These are phyloP conservation scores for Sebastes oblongus DNA, from an alignment of 2,797 vertebrate species.

Conservation along the genomic window DNA sequence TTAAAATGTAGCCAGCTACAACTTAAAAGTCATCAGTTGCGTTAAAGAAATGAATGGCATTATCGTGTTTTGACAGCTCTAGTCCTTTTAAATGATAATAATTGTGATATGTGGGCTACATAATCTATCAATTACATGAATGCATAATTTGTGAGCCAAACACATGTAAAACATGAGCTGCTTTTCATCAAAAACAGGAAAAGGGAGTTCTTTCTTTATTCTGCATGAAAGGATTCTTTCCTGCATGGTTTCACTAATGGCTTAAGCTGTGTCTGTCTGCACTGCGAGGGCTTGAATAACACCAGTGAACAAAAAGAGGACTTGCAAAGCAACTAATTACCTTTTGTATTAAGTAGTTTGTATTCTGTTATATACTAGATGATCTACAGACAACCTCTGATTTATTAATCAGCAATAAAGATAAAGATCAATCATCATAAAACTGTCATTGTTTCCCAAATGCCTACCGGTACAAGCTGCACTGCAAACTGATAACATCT, in stretches of 20 bases:
- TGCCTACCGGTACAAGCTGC: background rate
- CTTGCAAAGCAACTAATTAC: background rate
- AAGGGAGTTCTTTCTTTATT: constrained; percentile 4
- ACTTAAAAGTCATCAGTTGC: too few species aligned
- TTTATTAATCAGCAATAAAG: background rate
- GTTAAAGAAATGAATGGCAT: too few species aligned
- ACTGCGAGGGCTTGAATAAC: constrained; percentile 13
- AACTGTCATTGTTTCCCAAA: background rate
- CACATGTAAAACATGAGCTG: background rate
- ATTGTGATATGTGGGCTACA: background rate
- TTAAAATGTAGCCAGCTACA: too few species aligned
- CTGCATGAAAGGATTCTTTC: constrained; percentile 40
- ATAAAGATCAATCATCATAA: background rate
- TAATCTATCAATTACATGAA: background rate
- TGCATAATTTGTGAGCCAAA: background rate
- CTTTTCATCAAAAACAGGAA: constrained; percentile 13
- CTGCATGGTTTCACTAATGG: constrained; percentile 54
- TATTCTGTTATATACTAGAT: background rate
- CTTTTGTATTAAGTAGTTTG: constrained; percentile 3
- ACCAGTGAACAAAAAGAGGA: background rate
- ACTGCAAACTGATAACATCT: background rate
- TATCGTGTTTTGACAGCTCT: too few species aligned
- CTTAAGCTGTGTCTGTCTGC: constrained; percentile 26
- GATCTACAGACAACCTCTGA: background rate
- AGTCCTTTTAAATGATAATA: too few species aligned